phyloP scores from a whole-genome alignment of 2,113 vertebrate species.

The Coturnix japonica region DNA sequence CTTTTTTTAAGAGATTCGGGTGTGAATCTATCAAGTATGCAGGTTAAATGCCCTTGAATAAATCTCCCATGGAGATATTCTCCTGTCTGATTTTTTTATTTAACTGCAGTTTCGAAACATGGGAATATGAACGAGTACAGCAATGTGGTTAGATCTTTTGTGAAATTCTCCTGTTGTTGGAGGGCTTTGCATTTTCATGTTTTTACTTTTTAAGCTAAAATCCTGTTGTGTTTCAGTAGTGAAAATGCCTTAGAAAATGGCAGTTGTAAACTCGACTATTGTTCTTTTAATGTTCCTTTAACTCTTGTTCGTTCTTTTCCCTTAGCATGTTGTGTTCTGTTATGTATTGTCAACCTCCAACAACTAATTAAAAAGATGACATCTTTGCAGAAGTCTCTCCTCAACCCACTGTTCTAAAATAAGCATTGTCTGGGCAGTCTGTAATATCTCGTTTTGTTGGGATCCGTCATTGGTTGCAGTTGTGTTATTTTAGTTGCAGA shows the following conservation, averaged over 20 bases:
- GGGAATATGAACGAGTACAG: slow-evolving; percentile 13
- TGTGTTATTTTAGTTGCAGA: background rate
- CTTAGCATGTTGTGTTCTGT: background rate
- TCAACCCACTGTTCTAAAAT: background rate
- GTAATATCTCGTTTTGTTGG: background rate
- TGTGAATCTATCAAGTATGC: background rate
- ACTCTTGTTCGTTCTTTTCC: background rate
- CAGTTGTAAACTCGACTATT: background rate
- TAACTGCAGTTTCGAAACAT: background rate
- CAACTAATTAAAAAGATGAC: background rate
- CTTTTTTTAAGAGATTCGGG: background rate
- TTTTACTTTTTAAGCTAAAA: background rate
- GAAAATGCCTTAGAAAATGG: background rate
- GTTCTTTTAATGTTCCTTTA: background rate
- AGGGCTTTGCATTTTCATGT: slow-evolving; percentile 9
- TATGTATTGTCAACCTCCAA: background rate
- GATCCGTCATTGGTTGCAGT: background rate
- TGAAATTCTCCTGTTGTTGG: background rate
- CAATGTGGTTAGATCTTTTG: background rate
- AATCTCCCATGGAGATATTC: slow-evolving; percentile 7
- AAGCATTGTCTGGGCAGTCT: rapidly evolving
- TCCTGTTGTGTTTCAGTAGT: background rate
- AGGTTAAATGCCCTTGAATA: background rate
- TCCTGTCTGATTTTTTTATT: background rate
- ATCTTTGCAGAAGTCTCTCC: background rate